Evolutionary conservation across 2,797 vertebrate species (phyloP), one percentile per base, ranked within the genome.

Genomic region (Otolemur crassicaudatus): DNA sequence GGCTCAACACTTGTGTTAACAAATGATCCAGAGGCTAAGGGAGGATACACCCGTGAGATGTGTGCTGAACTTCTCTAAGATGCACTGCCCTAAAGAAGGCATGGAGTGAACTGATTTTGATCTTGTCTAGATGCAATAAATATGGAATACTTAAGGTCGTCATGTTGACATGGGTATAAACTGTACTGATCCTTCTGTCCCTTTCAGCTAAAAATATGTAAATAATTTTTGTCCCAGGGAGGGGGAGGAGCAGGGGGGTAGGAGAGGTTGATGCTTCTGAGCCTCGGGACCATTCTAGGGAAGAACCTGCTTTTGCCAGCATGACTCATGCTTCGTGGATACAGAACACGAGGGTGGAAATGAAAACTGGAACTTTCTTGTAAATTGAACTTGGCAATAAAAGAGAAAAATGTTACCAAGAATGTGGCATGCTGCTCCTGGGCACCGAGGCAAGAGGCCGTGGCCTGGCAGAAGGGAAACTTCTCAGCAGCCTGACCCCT

Each of bases 311-410:
- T 63, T 92, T 95, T 82, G 81, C 86, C 96, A 75, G 65, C 13
- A 53, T 97, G 97, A 97, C 69, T 98, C 86, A 23, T 60, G 72
- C 89, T 95, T 97, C 0, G 0, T 86, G 88, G 91, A 96, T 94
- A 1, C 89, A 73, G 96, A 94, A 91, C 97, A 92, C 63, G 14
- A 96, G 90, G 90, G 94, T 69, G 61, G 97, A 95, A 98, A 96
- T 76, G 80, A 97, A 97, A 95, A 97, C 92, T 67, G 91, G 91
- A 93, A 94, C 93, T 98, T 97, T 95, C 97, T 97, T 98, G 98
- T 98, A 97, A 98, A 97, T 94, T n/a, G 40, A 98, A 97, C 97
- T 98, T 98, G 98, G 97, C 98, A 98, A 98, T 99, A 98, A 98
- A 98, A 90, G 72, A 67, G n/a, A 58, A 94, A 80, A 84, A 53